Evolutionary conservation across 2,797 vertebrate genomes (phyloP).

Genomic region (Aratinga solstitialis): DNA sequence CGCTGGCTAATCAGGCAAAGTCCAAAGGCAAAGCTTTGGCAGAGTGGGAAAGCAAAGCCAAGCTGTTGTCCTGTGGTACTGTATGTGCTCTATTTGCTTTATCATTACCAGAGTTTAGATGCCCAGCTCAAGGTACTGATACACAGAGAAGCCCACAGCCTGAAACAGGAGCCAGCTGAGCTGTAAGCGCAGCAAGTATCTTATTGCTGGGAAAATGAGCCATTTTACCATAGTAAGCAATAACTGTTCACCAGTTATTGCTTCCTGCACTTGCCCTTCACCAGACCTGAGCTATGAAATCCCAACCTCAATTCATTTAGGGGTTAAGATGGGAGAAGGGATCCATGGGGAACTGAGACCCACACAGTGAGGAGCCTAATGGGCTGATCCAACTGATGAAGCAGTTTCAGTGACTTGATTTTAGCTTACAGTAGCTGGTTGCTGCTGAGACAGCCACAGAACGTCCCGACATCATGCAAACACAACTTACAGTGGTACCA

Average conservation of each 20-base stretch:
- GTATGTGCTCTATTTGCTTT: neutral
- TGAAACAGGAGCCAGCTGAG: neutral
- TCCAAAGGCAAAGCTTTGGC: neutral
- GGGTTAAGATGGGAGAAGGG: neutral
- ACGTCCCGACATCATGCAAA: accelerated
- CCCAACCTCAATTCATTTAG: neutral
- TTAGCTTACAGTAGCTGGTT: neutral
- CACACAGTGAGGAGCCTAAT: neutral
- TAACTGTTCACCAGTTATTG: neutral
- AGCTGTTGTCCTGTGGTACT: neutral
- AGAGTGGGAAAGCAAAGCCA: neutral
- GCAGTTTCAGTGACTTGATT: neutral
- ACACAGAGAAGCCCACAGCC: neutral
- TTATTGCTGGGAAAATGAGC: accelerated
- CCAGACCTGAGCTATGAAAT: neutral
- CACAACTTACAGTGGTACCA: neutral
- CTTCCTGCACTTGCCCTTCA: neutral
- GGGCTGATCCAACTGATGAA: neutral
- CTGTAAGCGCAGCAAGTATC: neutral
- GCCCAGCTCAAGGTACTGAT: neutral
- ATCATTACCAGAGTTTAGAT: neutral
- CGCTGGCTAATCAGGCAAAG: neutral
- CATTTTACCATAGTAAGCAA: neutral
- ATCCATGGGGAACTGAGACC: neutral
- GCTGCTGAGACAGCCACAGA: neutral